phyloP scores from a whole-genome alignment of 2,888 invertebrate genomes.

The Zygothrica quintamaculata region DNA sequence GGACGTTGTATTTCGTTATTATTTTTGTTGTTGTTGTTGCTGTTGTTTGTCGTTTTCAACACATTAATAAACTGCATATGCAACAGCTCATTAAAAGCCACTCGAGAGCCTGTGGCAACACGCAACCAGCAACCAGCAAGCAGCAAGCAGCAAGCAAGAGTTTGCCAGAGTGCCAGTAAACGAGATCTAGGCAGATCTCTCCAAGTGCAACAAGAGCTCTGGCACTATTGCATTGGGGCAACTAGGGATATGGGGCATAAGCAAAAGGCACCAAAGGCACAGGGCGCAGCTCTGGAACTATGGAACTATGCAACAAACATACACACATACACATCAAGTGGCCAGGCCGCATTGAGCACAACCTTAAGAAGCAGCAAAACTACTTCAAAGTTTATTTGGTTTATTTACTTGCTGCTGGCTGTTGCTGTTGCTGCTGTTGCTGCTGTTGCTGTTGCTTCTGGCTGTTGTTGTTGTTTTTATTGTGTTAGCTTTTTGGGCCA shows the following conservation, averaged over 20 bases:
- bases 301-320: conserved; percentile 10
- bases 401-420: conserved; percentile 30
- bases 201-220: background rate
- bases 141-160: background rate
- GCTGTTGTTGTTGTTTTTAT: conserved; percentile 12
- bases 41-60: conserved; percentile 62
- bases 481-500: conserved; percentile 66
- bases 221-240: background rate
- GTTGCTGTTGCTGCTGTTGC: conserved; percentile 13
- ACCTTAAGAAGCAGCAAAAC: conserved; percentile 44
- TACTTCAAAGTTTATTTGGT: conserved; percentile 49
- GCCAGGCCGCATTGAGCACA: conserved; percentile 44
- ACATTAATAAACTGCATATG: conserved; percentile 79
- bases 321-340: conserved; percentile 47
- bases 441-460: conserved; percentile 26
- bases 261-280: no score
- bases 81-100: conserved; percentile 78
- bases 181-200: conserved; percentile 1
- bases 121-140: conserved; percentile 43
- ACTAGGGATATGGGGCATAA: no score
- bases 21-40: conserved; percentile 17
- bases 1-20: no score
- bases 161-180: background rate
- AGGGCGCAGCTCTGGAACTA: no score
- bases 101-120: conserved; percentile 69